These are phyloP conservation scores for Sinodicranocentrus sp. DNA, from an alignment of 2,888 invertebrate genomes.

Conservation along the genomic window DNA sequence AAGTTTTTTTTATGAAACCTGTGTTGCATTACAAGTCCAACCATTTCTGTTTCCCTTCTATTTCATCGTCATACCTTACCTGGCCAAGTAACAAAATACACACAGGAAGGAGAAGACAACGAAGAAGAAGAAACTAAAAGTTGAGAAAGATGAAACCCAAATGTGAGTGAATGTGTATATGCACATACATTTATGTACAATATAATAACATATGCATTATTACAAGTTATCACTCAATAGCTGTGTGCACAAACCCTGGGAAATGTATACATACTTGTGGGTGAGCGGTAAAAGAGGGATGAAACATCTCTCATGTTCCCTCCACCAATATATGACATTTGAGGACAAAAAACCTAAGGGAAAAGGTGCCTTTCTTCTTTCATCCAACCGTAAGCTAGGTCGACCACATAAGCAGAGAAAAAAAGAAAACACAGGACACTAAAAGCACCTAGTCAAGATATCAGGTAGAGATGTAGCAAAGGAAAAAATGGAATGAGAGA, in stretches of 20 bases:
- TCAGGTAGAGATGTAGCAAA: background rate
- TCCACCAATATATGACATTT: background rate
- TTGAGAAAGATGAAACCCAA: too few relatives aligned
- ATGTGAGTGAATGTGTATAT: too few relatives aligned
- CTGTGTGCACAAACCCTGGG: background rate
- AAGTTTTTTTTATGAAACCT: too few relatives aligned
- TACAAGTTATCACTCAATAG: conserved; percentile 10
- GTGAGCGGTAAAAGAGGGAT: background rate
- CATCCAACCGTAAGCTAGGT: background rate
- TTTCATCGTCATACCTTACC: too few relatives aligned
- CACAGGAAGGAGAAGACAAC: too few relatives aligned
- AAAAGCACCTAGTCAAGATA: background rate
- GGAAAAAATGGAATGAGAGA: conserved; percentile 28
- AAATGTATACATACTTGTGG: background rate
- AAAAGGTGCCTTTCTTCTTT: background rate
- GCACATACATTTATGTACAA: too few relatives aligned
- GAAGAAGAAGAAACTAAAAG: too few relatives aligned
- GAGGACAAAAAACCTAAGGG: background rate
- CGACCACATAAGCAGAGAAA: background rate
- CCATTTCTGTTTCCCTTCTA: too few relatives aligned
- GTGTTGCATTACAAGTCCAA: too few relatives aligned
- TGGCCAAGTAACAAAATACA: too few relatives aligned
- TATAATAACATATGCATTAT: too few relatives aligned
- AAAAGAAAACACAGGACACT: background rate
- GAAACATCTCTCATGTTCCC: background rate